Base-by-base conservation (phyloP, 2,797 vertebrate genomes). In the Danionella dracula region DNA sequence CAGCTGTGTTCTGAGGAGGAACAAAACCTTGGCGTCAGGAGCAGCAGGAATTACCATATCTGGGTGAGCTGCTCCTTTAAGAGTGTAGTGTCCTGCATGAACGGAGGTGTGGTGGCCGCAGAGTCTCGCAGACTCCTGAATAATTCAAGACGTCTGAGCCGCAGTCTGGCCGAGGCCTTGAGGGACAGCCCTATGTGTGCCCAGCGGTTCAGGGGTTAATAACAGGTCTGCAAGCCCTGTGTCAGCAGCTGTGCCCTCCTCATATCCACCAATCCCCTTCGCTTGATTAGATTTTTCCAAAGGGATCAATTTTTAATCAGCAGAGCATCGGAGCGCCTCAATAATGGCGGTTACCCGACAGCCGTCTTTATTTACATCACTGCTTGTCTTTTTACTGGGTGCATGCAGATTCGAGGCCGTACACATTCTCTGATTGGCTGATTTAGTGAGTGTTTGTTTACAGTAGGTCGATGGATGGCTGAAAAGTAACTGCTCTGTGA, bases 221-320 rank as follows among this genome's bases (percentile, higher is more conserved):
- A 94, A 95, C 89, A 92, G 94, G 93, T 93, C 93, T 90, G 88
- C 89, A 87, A 91, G 90, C 90, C 45, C 86, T 82, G 90, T 95
- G 92, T 95, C 94, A 92, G 93, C 93, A 92, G 90, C 92, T 93
- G 91, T 83, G 89, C 87, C 84, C 85, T 90, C 90, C 90, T 90
- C 87, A 79, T 94, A 94, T 92, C 91, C 96, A 95, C 94, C 91
- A 94, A 94, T 95, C 93, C 93, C 93, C 93, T 94, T 94, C 93
- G 85, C 91, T 93, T 99, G 96, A 98, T 98, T 98, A 95, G 93
- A 96, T 97, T 99, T 96, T 98, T 90, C 84, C 89, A 96, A 98
- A 95, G 94, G 93, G 94, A 99, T 99, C 96, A 99, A 99, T 99
- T 98, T 99, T 98, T 99, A 98, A 99, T 99, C 96, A 98, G 93